Evolutionary conservation across 2,888 invertebrate species (phyloP), one percentile per base, ranked within the genome.

Genomic region (Oligia latruncula): DNA sequence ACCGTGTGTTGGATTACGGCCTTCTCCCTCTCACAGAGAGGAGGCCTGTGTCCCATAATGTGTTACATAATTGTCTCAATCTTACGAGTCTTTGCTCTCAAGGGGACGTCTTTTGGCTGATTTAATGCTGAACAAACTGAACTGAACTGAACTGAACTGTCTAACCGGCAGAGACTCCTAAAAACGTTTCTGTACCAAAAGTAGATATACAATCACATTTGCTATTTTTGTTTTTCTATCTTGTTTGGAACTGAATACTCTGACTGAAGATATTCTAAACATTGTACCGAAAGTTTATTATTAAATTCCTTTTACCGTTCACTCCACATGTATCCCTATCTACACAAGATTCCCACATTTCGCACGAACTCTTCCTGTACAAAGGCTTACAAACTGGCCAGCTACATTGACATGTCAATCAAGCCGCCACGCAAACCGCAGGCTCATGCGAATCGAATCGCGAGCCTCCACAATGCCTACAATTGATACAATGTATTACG

Each of bases 401-500:
- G 76, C 81, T 71, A 78, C 71, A 81, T 84, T 86, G 89, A 87
- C 83, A 85, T 90, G 92, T 93, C 92, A 92, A 92, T 92, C 92
- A 91, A 35, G 66, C 72, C 72, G 77, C 86, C 85, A 86, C 85
- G 85, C 90, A 88, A 87, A 84, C 73, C 77, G 81, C 67, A 86
- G 81, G 84, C 85, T 90, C 89, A 91, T 91, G 92, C 91, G 93
- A 90, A 92, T 92, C 92, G 85, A 93, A 94, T 94, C 93, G 93
- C 90, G 74, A 85, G 76, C 86, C 89, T 88, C 89, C 88, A 91
- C 91, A 92, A 92, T 90, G 79, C 78, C 77, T 87, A 94, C 94
- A 94, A 95, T 93, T 93, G 93, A 93, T 88, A 94, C 95, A 95
- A 93, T 93, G 84, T 85, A 91, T 92, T 91, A 90, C 89, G 90